These are phyloP conservation scores for Aphelenchoides avenae DNA, from an alignment of 1,140 invertebrate genomes.

Conservation along the genomic window DNA sequence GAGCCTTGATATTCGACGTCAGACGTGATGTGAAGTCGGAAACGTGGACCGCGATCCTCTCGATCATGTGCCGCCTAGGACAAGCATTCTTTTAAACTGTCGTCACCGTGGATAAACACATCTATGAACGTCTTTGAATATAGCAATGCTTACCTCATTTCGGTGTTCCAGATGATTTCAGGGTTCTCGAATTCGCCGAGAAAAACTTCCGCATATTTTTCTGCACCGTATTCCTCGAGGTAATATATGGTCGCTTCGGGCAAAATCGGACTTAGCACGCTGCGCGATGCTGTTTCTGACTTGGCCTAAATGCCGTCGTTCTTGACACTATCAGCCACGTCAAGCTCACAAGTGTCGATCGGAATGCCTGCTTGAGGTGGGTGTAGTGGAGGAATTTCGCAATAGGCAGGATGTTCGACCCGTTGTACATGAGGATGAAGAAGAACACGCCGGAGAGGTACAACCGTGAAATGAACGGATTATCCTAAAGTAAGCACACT, in stretches of 20 bases:
- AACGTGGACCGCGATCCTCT: constrained; percentile 90
- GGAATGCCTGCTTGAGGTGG: constrained; percentile 86
- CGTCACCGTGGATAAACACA: too few species aligned
- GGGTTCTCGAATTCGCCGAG: constrained; percentile 98
- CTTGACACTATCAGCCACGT: not conserved
- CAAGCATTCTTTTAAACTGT: constrained; percentile 7
- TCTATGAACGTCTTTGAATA: too few species aligned
- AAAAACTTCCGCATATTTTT: constrained; percentile 98
- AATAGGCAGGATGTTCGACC: constrained; percentile 91
- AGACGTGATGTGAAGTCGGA: constrained; percentile 88
- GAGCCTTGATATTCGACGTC: constrained; percentile 82
- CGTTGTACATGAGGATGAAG: constrained; percentile 98
- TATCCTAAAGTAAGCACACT: constrained; percentile 78
- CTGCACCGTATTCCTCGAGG: constrained; percentile 92
- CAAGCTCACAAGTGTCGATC: constrained; percentile 40
- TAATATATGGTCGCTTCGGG: constrained; percentile 99
- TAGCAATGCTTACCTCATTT: constrained; percentile 16
- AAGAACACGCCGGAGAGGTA: constrained; percentile 94
- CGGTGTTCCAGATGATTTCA: constrained; percentile 77
- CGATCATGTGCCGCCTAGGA: constrained; percentile 74
- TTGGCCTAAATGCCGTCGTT: constrained; percentile 59
- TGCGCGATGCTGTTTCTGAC: constrained; percentile 57
- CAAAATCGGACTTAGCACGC: constrained; percentile 79
- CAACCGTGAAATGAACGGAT: constrained; percentile 85
- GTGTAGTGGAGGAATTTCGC: constrained; percentile 87